Evolutionary conservation across 1,140 invertebrate genomes (phyloP).

Genomic region (Diorhabda sublineata): DNA sequence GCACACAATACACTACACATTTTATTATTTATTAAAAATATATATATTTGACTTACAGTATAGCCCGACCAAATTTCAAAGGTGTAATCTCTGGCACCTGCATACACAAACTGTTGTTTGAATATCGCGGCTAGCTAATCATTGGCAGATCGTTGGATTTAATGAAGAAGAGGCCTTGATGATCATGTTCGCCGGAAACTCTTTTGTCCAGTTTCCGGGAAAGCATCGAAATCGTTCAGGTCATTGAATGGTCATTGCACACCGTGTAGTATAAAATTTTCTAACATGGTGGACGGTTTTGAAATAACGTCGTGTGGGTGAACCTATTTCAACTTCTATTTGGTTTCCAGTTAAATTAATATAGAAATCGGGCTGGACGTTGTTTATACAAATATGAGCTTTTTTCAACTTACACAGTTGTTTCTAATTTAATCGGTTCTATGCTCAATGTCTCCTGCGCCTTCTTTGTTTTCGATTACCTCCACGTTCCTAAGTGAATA

Average conservation of each 20-base stretch:
- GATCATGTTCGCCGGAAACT: slow-evolving; percentile 27
- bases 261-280: too few relatives aligned
- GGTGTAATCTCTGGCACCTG: background rate
- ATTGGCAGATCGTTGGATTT: background rate
- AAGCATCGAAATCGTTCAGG: slow-evolving; percentile 33
- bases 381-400: too few relatives aligned
- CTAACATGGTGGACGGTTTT: too few relatives aligned
- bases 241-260: slow-evolving; percentile 27
- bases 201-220: slow-evolving; percentile 40
- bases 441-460: too few relatives aligned
- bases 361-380: too few relatives aligned
- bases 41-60: background rate
- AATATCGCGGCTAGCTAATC: background rate
- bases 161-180: slow-evolving; percentile 29
- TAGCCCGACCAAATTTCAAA: background rate
- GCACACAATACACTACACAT: background rate
- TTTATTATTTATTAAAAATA: background rate
- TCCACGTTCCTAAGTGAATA: too few relatives aligned
- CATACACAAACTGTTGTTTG: background rate
- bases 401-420: too few relatives aligned
- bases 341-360: too few relatives aligned
- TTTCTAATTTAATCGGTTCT: too few relatives aligned
- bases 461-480: too few relatives aligned
- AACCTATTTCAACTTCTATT: too few relatives aligned
- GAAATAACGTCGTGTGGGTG: too few relatives aligned